Base-by-base conservation (phyloP, 2,797 vertebrate species). In the Sandelia bainsii region DNA sequence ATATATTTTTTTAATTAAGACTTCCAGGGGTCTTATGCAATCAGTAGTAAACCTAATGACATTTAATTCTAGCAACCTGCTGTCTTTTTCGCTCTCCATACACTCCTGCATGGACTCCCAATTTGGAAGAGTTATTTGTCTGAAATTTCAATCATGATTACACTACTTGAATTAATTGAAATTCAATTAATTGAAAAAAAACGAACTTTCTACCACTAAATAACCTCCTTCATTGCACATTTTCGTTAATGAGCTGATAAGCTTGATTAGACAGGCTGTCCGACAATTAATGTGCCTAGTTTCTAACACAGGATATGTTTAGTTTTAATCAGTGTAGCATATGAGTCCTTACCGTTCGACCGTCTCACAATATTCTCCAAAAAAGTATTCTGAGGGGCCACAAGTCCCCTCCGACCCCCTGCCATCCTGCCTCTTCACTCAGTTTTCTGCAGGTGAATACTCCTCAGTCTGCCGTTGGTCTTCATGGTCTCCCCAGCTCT, bases 341-440 rank as follows among this genome's bases (percentile, higher is more conserved):
- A 51, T 57, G 4, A 13, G 68, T 22, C 29, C 94, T 97, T 95
- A 98, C 98, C 98, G 92, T 97, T 98, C 68, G 97, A 99, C 80
- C 97, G 94, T 74, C 98, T 94, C 85, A 99, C 98, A 83, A 99
- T 98, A 83, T 99, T 99, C 93, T 99, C 98, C 94, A 99, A 92
- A 90, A 99, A 99, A 91, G 97, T 99, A 93, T 99, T 99, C 83
- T 99, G 98, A 61, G 98, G 97, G 89, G 98, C 98, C 93, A 98
- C 97, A 89, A 99, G 96, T 94, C 98, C 97, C 91, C 96, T 94
- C 87, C 97, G 93, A 84, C 96, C 97, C 90, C 97, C 97, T 70
- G 98, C 96, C 98, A 99, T 98, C 56, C 89, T 93, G 85, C 75
- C 81, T 75, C 92, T 90, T 94, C 95, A 91, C 94, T 90, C 91